Base-by-base conservation (phyloP, 2,113 vertebrate species). In the Chrysemys picta region DNA sequence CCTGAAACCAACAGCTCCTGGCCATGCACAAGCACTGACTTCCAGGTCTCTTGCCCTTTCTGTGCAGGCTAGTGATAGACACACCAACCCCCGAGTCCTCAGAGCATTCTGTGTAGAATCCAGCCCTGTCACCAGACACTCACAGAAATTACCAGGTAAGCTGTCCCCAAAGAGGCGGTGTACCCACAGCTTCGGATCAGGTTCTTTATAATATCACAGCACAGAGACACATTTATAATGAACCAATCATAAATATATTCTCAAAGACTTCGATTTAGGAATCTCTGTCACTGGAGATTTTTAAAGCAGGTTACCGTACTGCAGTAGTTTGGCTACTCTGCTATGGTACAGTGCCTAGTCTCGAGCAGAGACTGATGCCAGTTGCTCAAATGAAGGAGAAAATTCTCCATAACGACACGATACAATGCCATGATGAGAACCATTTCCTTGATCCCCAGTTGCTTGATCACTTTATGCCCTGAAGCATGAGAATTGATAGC, bases 401-500 rank as follows among this genome's bases (percentile, higher is more conserved):
- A 92, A 75, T 19, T 8, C 88, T 72, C 42, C 5, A 52, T 10
- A n/a, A 21, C 17, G 10, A 31, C 14, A 52, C 62, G 29, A 76
- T 49, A 49, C 1, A 8, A 21, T n/a, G 13, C 24, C 75, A 75
- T 22, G 38, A 75, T 12, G 38, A 45, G 38, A 45, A 45, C 21
- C 11, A 12, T 57, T 21, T 1, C 16, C 12, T 13, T 6, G 42
- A 76, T 45, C 38, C 42, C 8, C n/a, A 25, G 22, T 5, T 76
- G 21, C 1, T n/a, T 45, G 72, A 76, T 45, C 38, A 12, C 5
- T 22, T 91, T 49, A 22, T 17, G 75, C 5, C 69, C 35, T 13
- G 19, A 91, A 27, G 62, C 85, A 96, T 89, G 49, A 92, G 35
- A 82, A 83, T 82, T 86, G 56, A 85, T 45, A 89, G 57, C 17